Conservation (phyloP, 2,113 vertebrate genomes). For the Albula goreensis region DNA sequence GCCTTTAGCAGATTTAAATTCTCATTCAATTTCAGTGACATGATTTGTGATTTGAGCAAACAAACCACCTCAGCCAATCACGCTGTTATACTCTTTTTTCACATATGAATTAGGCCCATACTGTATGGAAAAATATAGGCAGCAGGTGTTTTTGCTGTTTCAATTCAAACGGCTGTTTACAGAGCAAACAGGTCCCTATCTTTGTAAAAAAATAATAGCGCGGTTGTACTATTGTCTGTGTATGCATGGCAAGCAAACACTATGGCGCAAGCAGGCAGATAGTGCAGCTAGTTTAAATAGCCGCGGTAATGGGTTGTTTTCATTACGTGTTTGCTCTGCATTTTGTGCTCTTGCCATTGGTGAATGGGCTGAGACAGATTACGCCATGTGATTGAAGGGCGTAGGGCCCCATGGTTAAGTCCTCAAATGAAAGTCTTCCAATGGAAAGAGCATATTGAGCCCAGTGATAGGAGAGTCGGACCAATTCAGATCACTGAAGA, state of each 20-base stretch:
- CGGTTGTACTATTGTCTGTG: background rate
- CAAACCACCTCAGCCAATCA: no score
- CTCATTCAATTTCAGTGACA: no score
- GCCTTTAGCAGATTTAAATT: no score
- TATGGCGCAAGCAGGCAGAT: conserved; percentile 39
- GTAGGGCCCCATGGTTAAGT: background rate
- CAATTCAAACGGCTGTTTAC: background rate
- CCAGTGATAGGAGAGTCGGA: background rate
- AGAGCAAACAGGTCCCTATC: conserved; percentile 9
- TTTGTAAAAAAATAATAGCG: background rate
- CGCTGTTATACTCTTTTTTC: no score
- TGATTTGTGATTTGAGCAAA: no score
- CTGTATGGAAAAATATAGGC: background rate
- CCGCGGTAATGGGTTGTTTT: conserved; percentile 34
- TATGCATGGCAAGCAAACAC: background rate
- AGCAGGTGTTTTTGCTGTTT: background rate
- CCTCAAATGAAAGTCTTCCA: background rate
- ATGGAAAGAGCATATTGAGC: background rate
- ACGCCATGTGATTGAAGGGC: background rate
- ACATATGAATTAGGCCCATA: background rate
- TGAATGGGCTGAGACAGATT: conserved; percentile 45
- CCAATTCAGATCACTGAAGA: no score
- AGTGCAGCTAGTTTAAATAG: conserved; percentile 47
- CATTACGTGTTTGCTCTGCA: conserved; percentile 40
- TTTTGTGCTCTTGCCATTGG: conserved; percentile 31